Evolutionary conservation across 2,888 invertebrate genomes (phyloP).

Genomic region (Lomographa bimaculata): DNA sequence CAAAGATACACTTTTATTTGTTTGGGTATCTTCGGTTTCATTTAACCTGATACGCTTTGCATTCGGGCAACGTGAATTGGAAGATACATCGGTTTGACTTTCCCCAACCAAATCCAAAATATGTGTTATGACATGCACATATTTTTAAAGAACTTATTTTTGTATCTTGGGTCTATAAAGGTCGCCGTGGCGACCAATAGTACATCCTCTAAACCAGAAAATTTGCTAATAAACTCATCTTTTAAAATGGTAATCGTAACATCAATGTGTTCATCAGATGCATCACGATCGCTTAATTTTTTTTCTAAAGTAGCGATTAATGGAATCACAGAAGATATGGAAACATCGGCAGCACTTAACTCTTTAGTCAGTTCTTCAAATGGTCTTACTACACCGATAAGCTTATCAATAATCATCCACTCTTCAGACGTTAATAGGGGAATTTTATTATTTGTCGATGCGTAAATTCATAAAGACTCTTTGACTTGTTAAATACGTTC

Average conservation of each 20-base stretch:
- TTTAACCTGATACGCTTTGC: no score
- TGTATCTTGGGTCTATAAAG: conserved; percentile 28
- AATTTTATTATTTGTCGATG: neutral
- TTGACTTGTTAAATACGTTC: conserved; percentile 22
- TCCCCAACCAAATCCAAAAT: no score
- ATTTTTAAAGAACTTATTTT: neutral
- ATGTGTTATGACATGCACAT: no score
- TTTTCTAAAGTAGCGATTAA: conserved; percentile 27
- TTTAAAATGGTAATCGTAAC: neutral
- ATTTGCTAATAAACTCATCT: conserved; percentile 25
- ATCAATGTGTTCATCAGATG: neutral
- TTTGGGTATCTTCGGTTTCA: no score
- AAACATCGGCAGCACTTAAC: conserved; percentile 29
- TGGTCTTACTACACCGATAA: neutral
- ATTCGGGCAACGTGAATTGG: no score
- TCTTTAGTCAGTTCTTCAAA: conserved; percentile 13
- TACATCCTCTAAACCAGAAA: conserved; percentile 31
- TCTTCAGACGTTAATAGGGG: neutral
- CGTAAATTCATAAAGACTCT: neutral
- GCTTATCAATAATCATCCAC: neutral
- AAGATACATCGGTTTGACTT: no score
- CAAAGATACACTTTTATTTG: no score
- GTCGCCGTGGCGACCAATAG: conserved; percentile 30
- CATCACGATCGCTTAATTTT: conserved; percentile 16
- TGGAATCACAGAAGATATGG: conserved; percentile 30